Base-by-base conservation (phyloP, 2,888 invertebrate species). In the Tillus elongatus region DNA sequence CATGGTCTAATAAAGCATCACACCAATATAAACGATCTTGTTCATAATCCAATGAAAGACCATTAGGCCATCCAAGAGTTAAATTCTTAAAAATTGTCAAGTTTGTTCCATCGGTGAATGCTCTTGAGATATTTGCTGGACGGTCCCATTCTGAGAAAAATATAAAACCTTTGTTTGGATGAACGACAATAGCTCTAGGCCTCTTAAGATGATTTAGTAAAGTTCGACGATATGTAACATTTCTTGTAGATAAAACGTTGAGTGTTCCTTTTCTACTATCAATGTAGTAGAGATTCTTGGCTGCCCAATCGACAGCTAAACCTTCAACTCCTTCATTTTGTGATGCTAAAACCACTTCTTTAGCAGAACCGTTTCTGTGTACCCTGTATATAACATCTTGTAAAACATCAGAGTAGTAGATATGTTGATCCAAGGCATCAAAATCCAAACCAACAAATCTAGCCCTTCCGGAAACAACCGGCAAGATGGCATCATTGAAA, bases 271-370 rank as follows among this genome's bases (percentile, higher is more conserved):
- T 86, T 38, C 93, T 75, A 8, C 91, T 88, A 59, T 95, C 93
- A 36, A 96, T 93, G 63, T 92, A 95, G 66, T 93, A 95, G 3
- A 96, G 69, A 64, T 93, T 93, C 62, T 92, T 91, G 0, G 92
- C 83, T 0, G 86, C 89, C 95, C 95, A 96, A 61, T 96, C 93
- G 1, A 93, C 86, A 0, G 93, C 91, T 38, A 96, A 68, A 0
- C 95, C 93, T 68, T 96, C 95, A 1, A 95, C 93, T 0, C 95
- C 95, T 67, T 95, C 95, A 58, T 96, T 95, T 60, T 95, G 93
- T 1, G 92, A 92, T 1, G 95, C 92, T 24, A 95, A 63, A 0
- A 96, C 91, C 37, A 90, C 91, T 66, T 91, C 90, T 14, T 82
- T 75, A 0, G 82, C 77, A 0, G 83, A 81, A 30, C 85, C 85